phyloP scores from a whole-genome alignment of 1,140 invertebrate species.

The Drosophila parvula region DNA sequence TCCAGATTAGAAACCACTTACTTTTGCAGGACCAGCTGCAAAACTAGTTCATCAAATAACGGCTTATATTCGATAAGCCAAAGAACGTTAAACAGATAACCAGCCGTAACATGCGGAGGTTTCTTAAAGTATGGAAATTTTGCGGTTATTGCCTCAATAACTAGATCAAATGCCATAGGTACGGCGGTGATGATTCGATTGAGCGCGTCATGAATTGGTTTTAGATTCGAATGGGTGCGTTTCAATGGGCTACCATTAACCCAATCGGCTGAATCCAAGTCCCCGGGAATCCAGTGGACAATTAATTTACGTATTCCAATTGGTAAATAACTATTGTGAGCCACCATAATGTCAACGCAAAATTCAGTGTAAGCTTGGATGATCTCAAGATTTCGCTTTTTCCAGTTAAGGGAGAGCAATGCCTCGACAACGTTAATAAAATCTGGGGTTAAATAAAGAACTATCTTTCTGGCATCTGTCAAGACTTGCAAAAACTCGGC shows the following conservation, averaged over 20 bases:
- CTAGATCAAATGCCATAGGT: slow-evolving; percentile 71
- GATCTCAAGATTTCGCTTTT: slow-evolving; percentile 83
- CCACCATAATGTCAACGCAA: slow-evolving; percentile 87
- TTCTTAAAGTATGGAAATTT: slow-evolving; percentile 88
- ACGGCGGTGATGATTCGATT: slow-evolving; percentile 73
- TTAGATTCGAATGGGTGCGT: slow-evolving; percentile 51
- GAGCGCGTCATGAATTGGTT: slow-evolving; percentile 67
- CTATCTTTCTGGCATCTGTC: slow-evolving; percentile 85
- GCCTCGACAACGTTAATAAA: slow-evolving; percentile 87
- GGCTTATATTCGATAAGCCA: slow-evolving; percentile 88
- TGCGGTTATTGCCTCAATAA: slow-evolving; percentile 59
- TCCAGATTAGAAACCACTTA: slow-evolving; percentile 69
- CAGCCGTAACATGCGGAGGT: slow-evolving; percentile 85
- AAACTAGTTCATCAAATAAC: slow-evolving; percentile 85
- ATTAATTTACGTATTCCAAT: slow-evolving; percentile 86
- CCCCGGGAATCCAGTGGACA: slow-evolving; percentile 85
- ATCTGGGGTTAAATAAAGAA: slow-evolving; percentile 85
- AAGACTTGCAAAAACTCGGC: slow-evolving; percentile 86
- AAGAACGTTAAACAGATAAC: slow-evolving; percentile 88
- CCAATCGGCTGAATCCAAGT: slow-evolving; percentile 58
- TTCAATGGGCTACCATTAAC: slow-evolving; percentile 81
- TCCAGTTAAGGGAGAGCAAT: slow-evolving; percentile 87
- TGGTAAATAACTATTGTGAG: slow-evolving; percentile 87
- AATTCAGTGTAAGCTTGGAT: slow-evolving; percentile 86
- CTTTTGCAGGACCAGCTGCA: slow-evolving; percentile 86